These are phyloP conservation scores for Panthera leo DNA, from an alignment of 2,113 vertebrate species.

Conservation along the genomic window DNA sequence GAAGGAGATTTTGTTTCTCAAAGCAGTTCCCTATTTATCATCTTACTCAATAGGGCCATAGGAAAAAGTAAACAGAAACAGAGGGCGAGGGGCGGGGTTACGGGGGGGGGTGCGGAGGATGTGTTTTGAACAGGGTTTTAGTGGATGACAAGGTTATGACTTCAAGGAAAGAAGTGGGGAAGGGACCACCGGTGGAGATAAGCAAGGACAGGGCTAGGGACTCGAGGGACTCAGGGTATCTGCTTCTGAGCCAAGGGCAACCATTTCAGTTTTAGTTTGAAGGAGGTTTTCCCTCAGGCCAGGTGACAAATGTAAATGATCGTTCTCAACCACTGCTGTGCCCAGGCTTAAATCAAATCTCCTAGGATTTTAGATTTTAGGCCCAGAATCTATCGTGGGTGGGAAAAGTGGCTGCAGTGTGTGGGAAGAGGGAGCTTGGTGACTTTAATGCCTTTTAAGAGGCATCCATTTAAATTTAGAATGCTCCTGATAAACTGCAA, in stretches of 20 bases:
- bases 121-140: background rate
- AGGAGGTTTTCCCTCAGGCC: background rate
- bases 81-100: no score
- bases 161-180: background rate
- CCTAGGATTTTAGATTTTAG: conserved; percentile 28
- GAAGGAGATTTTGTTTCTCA: background rate
- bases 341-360: conserved; percentile 11
- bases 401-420: background rate
- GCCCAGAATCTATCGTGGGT: background rate
- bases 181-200: background rate
- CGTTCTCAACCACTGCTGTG: background rate
- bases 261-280: background rate
- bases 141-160: background rate
- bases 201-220: background rate
- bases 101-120: background rate
- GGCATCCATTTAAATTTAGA: background rate
- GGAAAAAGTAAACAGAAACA: background rate
- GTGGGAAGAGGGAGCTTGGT: background rate
- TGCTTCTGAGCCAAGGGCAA: background rate
- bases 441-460: background rate
- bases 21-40: background rate
- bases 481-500: background rate
- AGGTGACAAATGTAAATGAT: background rate
- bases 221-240: background rate
- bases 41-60: background rate